Evolutionary conservation across 1,140 invertebrate genomes (phyloP), one percentile per base, ranked within the genome.

Genomic region (Leptonema lineaticorne): DNA sequence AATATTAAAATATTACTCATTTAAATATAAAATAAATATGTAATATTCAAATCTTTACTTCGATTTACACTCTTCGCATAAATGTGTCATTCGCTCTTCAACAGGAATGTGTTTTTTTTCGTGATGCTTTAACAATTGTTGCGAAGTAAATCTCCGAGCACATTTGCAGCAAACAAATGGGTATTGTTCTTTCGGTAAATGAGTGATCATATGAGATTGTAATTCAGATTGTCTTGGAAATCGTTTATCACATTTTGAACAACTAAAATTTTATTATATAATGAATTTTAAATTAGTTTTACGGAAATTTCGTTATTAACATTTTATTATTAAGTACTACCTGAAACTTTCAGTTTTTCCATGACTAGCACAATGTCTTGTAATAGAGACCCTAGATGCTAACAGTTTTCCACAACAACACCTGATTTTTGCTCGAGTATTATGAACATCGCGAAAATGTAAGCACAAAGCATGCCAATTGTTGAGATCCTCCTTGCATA

Each of bases 31-130:
- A 33, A 11, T 6, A 33, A 33, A 5, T 33, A 33, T 33, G 5
- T 37, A 37, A 41, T 41, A 18, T 28, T 5, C 11, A 50, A 20
- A 22, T 24, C 57, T 63, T 66, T 59, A 77, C 74, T 48, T 76
- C 71, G n/a, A 79, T 74, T 20, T 76, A 74, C 30, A 76, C 64
- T 14, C 71, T 33, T 70, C 76, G 64, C 82, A 83, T 0, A 78
- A 78, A 62, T 78, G 74, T 7, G 74, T 66, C n/a, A 75, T 58
- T 58, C 78, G 77, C 18, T 78, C 74, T 62, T 81, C 78, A 33
- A 75, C 71, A 0, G 78, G 76, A 56, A 81, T 65, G 63, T 83
- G 82, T n/a, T 75, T 76, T 24, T 76, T 75, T 69, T 78, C 76
- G 53, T 83, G 82, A 29, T 75, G 67, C 22, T 74, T 69, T 1